Evolutionary conservation across 2,888 invertebrate genomes (phyloP), one percentile per base, ranked within the genome.

Genomic region (Pseudeuparius sepicola): DNA sequence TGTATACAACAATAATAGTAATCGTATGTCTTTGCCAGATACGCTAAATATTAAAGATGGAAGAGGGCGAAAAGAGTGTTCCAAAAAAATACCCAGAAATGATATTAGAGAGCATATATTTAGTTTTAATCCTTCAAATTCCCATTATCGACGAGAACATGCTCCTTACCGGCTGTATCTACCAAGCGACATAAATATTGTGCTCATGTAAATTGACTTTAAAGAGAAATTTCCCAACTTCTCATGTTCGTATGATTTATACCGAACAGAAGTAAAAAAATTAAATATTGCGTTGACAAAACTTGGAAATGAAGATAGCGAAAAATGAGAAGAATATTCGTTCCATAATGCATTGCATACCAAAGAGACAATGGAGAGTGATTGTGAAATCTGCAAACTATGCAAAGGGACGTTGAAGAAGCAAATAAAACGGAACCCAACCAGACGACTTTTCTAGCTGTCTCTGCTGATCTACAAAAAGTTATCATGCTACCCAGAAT

Each of bases 401-500:
- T 10, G 17, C 37, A 4, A 37, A 32, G 25, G 14, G 7, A 17
- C n/a, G 17, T n/a, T 33, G 26, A 13, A 20, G 13, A 17, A n/a
- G n/a, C n/a, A n/a, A n/a, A n/a, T n/a, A n/a, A n/a, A n/a, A n/a
- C n/a, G n/a, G n/a, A n/a, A n/a, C n/a, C n/a, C n/a, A n/a, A n/a
- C n/a, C n/a, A n/a, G n/a, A n/a, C n/a, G n/a, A n/a, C n/a, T n/a
- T n/a, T n/a, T n/a, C n/a, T n/a, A n/a, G n/a, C n/a, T n/a, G n/a
- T n/a, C n/a, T n/a, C n/a, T n/a, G n/a, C n/a, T n/a, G n/a, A n/a
- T n/a, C n/a, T n/a, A n/a, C n/a, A n/a, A n/a, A 20, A 5, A 24
- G 44, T 39, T 5, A 45, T 46, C 7, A 47, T 46, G 47, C 20
- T 47, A 11, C 45, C 46, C 6, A 16, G 44, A 18, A 27, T 36